Percentiles rank a stretch among this genome's conserved stretches.
These are phyloP conservation scores for Holacanthella duospinosa DNA, from an alignment of 2,888 invertebrate genomes.

Conservation along the genomic window DNA sequence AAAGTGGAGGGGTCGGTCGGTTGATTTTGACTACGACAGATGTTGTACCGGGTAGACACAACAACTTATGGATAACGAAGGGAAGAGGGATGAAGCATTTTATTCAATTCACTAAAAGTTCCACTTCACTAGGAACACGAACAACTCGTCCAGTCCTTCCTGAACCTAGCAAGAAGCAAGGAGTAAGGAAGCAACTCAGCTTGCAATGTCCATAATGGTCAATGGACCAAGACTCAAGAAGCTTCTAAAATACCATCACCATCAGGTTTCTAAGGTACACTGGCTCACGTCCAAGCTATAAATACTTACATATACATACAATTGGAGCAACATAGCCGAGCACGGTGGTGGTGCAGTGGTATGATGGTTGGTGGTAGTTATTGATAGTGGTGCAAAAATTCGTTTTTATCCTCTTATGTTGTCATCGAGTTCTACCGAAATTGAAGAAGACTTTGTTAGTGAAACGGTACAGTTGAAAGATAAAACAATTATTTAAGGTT, in stretches of 20 bases:
- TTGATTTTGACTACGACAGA: slow-evolving; percentile 7
- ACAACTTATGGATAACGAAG: slow-evolving; percentile 1
- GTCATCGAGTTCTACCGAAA: too few species aligned
- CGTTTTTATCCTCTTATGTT: too few species aligned
- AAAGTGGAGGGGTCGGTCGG: not conserved
- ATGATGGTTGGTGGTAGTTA: too few species aligned
- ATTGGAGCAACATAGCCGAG: too few species aligned
- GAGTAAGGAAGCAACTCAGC: not conserved
- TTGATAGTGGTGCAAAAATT: too few species aligned
- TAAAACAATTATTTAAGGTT: not conserved
- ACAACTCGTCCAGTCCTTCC: slow-evolving; percentile 3
- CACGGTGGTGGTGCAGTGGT: too few species aligned
- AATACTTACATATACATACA: too few species aligned
- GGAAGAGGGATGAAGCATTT: slow-evolving; percentile 4
- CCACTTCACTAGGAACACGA: not conserved
- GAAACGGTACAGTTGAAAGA: not conserved
- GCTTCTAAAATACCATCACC: not conserved
- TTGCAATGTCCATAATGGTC: not conserved
- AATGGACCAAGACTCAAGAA: not conserved
- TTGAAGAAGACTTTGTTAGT: too few species aligned
- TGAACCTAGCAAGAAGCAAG: not conserved
- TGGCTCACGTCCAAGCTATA: too few species aligned
- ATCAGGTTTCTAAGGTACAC: not conserved
- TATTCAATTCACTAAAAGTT: slow-evolving; percentile 4
- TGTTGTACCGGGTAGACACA: slow-evolving; percentile 12